Evolutionary conservation across 2,113 vertebrate species (phyloP), one percentile per base, ranked within the genome.

Genomic region (Eulemur macaco): DNA sequence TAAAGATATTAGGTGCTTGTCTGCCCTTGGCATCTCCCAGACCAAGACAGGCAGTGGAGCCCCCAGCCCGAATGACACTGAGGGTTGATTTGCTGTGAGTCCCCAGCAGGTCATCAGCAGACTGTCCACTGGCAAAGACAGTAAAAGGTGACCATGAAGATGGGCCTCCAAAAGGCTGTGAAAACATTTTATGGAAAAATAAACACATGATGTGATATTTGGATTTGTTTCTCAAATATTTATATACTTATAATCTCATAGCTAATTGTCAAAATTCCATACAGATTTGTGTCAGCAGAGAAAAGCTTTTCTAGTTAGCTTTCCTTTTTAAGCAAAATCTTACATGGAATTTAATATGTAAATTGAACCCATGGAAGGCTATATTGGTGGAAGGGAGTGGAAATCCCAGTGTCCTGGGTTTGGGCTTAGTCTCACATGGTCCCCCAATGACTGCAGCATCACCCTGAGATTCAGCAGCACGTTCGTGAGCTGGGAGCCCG

Each of bases 21-120:
- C 29, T 64, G 23, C 31, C 54, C 3, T 60, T 45, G 37, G 13
- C 20, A 12, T 8, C 39, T 15, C 3, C 1, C 37, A 73, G 34
- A 18, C n/a, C 66, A 29, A 78, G 10, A n/a, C 8, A 50, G 60
- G 23, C 29, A 77, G 25, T 34, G n/a, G 42, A 21, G 29, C 14
- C 25, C 20, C 56, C 14, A 5, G 23, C 9, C 0, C 4, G 5
- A 20, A n/a, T 2, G 9, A 29, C 45, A 29, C 3, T 52, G 45
- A 63, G 18, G 14, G 4, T n/a, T 52, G 47, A 31, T 13, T 77
- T 27, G 25, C 84, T 95, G 50, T 82, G 95, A 96, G 69, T 23
- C 3, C 2, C 1, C 91, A 85, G 21, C 0, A 56, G 3, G 6
- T 18, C 5, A 4, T 5, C 71, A 86, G 69, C 0, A 3, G 66